Conservation (phyloP, 2,888 invertebrate species). For the Enchytraeus crypticus region DNA sequence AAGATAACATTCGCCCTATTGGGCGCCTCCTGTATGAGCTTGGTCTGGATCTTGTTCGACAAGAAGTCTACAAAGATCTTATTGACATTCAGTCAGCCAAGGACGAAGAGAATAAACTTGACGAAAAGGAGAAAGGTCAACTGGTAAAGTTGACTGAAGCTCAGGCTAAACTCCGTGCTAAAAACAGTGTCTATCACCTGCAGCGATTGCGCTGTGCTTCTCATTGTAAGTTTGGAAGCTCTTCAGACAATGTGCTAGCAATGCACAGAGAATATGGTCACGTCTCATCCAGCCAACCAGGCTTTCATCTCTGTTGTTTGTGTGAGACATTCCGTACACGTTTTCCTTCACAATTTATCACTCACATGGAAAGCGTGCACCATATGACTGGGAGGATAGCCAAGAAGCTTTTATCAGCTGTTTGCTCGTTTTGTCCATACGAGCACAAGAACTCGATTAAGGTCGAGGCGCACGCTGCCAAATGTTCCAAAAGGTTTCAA, state of each 20-base stretch:
- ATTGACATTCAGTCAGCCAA: conserved; percentile 75
- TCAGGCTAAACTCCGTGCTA: conserved; percentile 11
- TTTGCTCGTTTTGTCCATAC: conserved; percentile 15
- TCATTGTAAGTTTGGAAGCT: conserved; percentile 12
- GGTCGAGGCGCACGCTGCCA: conserved; percentile 14
- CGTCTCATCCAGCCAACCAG: conserved; percentile 8
- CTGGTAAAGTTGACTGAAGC: conserved; percentile 60
- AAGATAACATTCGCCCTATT: conserved; percentile 3
- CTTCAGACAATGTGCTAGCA: conserved; percentile 19
- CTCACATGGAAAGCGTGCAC: conserved; percentile 13
- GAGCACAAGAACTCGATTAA: conserved; percentile 16
- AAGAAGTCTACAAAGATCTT: conserved; percentile 84
- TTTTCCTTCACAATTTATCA: conserved; percentile 14
- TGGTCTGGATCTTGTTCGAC: conserved; percentile 80
- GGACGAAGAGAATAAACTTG: conserved; percentile 52
- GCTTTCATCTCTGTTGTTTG: conserved; percentile 13
- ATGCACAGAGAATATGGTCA: conserved; percentile 24
- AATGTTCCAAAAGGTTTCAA: conserved; percentile 15
- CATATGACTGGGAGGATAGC: conserved; percentile 3
- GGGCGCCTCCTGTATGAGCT: conserved; percentile 78
- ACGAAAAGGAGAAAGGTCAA: conserved; percentile 53
- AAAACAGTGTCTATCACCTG: conserved; percentile 14
- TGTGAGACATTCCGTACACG: conserved; percentile 13
- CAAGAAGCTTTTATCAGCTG: conserved; percentile 10
- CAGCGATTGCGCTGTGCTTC: conserved; percentile 8